These are phyloP conservation scores for Oceanodroma tethys DNA, from an alignment of 2,113 vertebrate genomes.

Conservation along the genomic window DNA sequence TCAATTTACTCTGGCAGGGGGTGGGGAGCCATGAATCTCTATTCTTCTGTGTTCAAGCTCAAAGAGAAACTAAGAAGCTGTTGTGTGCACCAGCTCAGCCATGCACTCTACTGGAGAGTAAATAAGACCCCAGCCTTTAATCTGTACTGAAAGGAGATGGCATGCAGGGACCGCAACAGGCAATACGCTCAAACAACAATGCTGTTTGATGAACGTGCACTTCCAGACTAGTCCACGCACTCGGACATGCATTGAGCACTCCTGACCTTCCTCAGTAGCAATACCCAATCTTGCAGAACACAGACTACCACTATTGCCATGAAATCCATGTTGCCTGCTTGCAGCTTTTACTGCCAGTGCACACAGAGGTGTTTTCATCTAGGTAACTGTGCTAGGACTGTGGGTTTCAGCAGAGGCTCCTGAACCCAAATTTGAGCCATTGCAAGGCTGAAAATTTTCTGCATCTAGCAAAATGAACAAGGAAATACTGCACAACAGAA, in stretches of 20 bases:
- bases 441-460: background rate
- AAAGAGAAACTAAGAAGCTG: conserved; percentile 68
- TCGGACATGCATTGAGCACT: background rate
- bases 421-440: background rate
- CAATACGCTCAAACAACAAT: background rate
- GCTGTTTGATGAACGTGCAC: background rate
- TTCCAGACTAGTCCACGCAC: background rate
- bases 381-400: background rate
- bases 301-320: background rate
- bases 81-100: conserved; percentile 75
- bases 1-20: conserved; percentile 72
- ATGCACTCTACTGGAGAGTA: conserved; percentile 67
- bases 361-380: background rate
- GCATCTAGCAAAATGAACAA: background rate
- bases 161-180: background rate
- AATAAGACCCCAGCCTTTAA: conserved; percentile 75
- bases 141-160: conserved; percentile 55
- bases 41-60: conserved; percentile 71
- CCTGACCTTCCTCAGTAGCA: background rate
- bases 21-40: conserved; percentile 68
- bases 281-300: background rate
- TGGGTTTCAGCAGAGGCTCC: background rate
- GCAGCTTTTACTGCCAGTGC: background rate
- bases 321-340: background rate
- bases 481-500: background rate